Percentiles rank a stretch among this genome's conserved stretches.
These are phyloP conservation scores for Drosophila diplacantha DNA, from an alignment of 2,888 invertebrate species.

Conservation along the genomic window DNA sequence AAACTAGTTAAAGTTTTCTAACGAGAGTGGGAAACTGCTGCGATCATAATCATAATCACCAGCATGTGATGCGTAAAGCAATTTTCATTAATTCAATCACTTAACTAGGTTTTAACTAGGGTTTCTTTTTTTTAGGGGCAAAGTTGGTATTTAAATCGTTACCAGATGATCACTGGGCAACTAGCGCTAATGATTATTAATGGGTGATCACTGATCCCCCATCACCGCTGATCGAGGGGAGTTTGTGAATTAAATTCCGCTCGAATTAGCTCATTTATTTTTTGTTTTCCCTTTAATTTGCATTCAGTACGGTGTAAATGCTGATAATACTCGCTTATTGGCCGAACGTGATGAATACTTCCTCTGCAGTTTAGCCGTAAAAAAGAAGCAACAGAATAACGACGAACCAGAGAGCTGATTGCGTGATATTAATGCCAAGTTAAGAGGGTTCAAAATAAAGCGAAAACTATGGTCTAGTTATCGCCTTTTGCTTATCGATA, in stretches of 20 bases:
- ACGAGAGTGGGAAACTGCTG: not conserved
- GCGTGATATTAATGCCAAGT: conserved; percentile 10
- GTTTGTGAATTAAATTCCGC: conserved; percentile 6
- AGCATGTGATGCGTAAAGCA: conserved; percentile 2
- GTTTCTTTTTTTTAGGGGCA: not conserved
- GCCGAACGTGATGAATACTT: conserved; percentile 24
- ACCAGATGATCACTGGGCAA: not conserved
- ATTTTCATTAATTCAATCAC: conserved; percentile 4
- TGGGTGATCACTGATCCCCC: not conserved
- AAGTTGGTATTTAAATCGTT: not conserved
- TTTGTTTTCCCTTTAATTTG: conserved; percentile 8
- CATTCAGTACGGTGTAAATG: conserved; percentile 4
- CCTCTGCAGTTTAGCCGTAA: conserved; percentile 1
- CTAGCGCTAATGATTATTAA: conserved; percentile 1
- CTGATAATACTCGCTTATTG: conserved; percentile 10
- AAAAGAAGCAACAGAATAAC: not conserved
- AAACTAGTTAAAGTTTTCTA: not conserved
- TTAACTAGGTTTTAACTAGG: conserved; percentile 1
- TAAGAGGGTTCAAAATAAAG: conserved; percentile 1
- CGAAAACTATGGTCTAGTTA: conserved; percentile 2
- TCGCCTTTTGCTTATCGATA: not conserved
- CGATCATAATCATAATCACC: not conserved
- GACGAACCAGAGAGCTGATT: not conserved
- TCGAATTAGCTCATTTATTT: conserved; percentile 10
- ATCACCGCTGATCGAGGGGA: not conserved